Percentiles rank a stretch among this genome's conserved stretches.
These are phyloP conservation scores for Sphaerodactylus townsendi DNA, from an alignment of 2,113 vertebrate genomes.

Conservation along the genomic window DNA sequence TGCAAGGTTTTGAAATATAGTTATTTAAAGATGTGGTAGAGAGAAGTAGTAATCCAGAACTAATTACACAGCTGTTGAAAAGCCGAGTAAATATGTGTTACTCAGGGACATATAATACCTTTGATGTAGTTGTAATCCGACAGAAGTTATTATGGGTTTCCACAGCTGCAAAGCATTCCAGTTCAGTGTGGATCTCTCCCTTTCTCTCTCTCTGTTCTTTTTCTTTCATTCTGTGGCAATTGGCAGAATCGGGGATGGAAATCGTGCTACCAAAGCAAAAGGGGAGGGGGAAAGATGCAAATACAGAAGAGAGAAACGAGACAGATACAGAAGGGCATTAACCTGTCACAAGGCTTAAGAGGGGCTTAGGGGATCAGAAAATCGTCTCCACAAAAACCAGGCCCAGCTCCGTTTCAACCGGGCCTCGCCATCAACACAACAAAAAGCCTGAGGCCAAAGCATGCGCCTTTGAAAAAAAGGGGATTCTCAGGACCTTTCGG, in stretches of 20 bases:
- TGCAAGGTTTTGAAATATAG: slow-evolving; percentile 55
- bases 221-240: slow-evolving; percentile 36
- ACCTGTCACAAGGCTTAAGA: slow-evolving; percentile 61
- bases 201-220: background rate
- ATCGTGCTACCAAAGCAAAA: slow-evolving; percentile 69
- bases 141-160: slow-evolving; percentile 76
- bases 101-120: slow-evolving; percentile 75
- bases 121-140: slow-evolving; percentile 74
- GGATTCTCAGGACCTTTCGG: slow-evolving; percentile 46
- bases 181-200: slow-evolving; percentile 47
- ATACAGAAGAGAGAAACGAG: slow-evolving; percentile 53
- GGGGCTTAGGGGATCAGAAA: slow-evolving; percentile 63
- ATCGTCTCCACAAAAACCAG: slow-evolving; percentile 38
- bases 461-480: slow-evolving; percentile 48
- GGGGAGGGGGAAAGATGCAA: slow-evolving; percentile 43
- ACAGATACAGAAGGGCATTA: slow-evolving; percentile 53
- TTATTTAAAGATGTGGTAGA: slow-evolving; percentile 66
- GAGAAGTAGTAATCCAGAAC: slow-evolving; percentile 66
- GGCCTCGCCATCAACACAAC: slow-evolving; percentile 59
- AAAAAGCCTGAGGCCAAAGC: slow-evolving; percentile 64
- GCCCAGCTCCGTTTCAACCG: slow-evolving; percentile 46
- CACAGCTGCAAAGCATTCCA: slow-evolving; percentile 71
- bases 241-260: slow-evolving; percentile 61
- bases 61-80: slow-evolving; percentile 75
- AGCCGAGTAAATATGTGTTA: slow-evolving; percentile 72